Evolutionary conservation across 2,113 vertebrate genomes (phyloP).

Genomic region (Grallaria varia): DNA sequence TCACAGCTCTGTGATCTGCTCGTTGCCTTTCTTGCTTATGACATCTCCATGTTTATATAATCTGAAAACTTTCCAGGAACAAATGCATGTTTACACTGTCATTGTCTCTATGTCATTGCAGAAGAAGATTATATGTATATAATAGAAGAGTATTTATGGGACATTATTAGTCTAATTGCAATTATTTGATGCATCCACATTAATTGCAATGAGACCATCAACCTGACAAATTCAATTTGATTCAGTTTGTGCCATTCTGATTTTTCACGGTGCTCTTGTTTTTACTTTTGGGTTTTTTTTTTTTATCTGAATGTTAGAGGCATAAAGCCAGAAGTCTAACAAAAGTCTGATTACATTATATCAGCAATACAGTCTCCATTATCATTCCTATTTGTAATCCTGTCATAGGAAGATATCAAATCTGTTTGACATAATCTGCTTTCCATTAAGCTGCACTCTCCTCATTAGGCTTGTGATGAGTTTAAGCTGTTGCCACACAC

Average conservation of each 20-base stretch:
- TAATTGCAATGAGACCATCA: not conserved
- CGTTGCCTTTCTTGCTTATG: not conserved
- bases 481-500: not conserved
- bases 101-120: not conserved
- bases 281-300: not conserved
- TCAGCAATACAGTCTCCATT: not conserved
- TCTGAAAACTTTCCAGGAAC: not conserved
- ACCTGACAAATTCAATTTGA: not conserved
- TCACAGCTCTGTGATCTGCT: not conserved
- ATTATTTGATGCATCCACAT: not conserved
- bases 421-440: constrained; percentile 19
- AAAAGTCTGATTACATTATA: not conserved
- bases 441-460: not conserved
- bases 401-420: not conserved
- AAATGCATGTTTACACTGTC: not conserved
- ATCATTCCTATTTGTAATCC: not conserved
- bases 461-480: not conserved
- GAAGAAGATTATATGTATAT: not conserved
- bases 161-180: not conserved
- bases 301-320: not conserved
- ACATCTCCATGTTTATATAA: not conserved
- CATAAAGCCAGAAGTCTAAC: not conserved
- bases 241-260: not conserved
- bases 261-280: not conserved
- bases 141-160: not conserved